Evolutionary conservation across 2,113 vertebrate genomes (phyloP).

Genomic region (Tachycineta bicolor): DNA sequence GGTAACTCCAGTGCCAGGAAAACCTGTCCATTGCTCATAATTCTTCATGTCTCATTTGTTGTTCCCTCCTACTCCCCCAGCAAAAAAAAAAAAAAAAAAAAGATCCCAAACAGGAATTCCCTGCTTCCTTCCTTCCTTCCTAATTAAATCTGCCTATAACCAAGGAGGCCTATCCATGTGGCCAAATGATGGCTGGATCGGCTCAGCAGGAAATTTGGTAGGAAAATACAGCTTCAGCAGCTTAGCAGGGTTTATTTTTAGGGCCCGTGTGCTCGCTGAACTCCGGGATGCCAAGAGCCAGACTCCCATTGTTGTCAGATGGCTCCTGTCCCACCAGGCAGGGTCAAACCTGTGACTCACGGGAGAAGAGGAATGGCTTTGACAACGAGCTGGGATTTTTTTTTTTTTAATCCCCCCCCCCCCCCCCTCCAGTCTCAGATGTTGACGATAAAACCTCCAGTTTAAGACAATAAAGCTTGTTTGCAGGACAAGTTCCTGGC

Average conservation of each 20-base stretch:
- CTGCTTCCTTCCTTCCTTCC: slow-evolving; percentile 50
- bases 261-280: neutral
- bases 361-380: neutral
- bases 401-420: too few species aligned
- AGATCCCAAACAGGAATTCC: slow-evolving; percentile 53
- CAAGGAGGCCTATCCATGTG: neutral
- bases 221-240: slow-evolving; percentile 45
- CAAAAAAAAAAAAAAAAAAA: neutral
- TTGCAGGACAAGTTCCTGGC: neutral
- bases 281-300: neutral
- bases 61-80: neutral
- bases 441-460: neutral
- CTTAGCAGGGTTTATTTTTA: slow-evolving; percentile 58
- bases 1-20: slow-evolving; percentile 25
- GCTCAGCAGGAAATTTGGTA: slow-evolving; percentile 61
- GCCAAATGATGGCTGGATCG: neutral
- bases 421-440: neutral
- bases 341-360: neutral
- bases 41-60: slow-evolving; percentile 43
- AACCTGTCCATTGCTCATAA: slow-evolving; percentile 1
- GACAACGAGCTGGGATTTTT: fast-evolving
- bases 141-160: slow-evolving; percentile 58
- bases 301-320: slow-evolving; percentile 30
- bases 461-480: neutral
- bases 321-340: neutral